Conservation (phyloP, 2,888 invertebrate species). For the Chaetogeoica ovagalla region DNA sequence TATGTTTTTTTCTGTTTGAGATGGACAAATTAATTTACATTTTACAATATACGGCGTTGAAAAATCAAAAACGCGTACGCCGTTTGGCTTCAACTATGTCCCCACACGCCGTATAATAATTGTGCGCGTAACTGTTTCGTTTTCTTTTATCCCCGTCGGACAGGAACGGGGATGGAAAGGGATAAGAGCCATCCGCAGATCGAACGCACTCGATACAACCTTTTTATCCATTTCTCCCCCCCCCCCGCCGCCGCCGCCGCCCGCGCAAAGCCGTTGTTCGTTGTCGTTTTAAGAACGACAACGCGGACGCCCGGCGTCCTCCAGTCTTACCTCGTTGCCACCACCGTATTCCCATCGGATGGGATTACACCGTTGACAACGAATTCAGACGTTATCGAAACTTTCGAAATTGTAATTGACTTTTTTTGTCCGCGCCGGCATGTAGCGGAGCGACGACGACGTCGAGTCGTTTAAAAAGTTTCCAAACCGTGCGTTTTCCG, state of each 20-base stretch:
- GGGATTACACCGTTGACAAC: conserved; percentile 39
- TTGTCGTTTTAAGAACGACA: neutral
- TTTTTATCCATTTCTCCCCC: conserved; percentile 14
- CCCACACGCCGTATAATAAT: neutral
- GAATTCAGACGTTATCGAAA: conserved; percentile 41
- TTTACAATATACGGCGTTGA: no score
- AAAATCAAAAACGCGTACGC: no score
- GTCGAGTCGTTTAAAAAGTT: conserved; percentile 42
- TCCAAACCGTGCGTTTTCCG: conserved; percentile 9
- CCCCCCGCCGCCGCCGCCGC: neutral
- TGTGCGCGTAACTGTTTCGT: conserved; percentile 10
- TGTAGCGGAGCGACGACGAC: neutral
- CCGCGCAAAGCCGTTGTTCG: no score
- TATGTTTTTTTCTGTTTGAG: no score
- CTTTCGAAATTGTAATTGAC: conserved; percentile 37
- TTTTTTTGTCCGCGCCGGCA: neutral
- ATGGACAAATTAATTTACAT: no score
- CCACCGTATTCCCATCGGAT: conserved; percentile 6
- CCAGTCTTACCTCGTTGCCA: no score
- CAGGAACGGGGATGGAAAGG: neutral
- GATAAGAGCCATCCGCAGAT: neutral
- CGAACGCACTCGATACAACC: conserved; percentile 29
- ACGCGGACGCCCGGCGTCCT: neutral
- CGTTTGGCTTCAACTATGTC: no score
- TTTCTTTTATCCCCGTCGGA: conserved; percentile 13